A percentile compares a stretch with the other conserved stretches of the same genome.
These are phyloP conservation scores for Lanius ludovicianus DNA, from an alignment of 2,113 vertebrate species.

Conservation along the genomic window DNA sequence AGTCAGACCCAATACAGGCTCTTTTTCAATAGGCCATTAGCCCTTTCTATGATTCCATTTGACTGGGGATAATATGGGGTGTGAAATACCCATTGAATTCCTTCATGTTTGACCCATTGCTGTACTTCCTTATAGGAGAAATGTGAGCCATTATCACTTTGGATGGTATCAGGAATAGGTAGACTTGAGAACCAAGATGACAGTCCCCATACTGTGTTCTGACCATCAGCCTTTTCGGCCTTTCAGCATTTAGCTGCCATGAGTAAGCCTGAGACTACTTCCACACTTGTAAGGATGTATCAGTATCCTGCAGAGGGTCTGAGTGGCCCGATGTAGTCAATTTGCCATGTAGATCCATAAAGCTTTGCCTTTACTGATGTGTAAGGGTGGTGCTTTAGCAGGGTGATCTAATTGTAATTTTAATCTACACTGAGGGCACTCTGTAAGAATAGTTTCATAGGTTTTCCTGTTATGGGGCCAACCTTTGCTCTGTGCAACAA, in stretches of 20 bases:
- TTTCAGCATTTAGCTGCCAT: neutral
- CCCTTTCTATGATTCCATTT: neutral
- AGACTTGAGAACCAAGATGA: neutral
- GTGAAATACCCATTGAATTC: neutral
- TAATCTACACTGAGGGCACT: neutral
- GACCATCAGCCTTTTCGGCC: neutral
- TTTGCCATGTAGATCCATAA: neutral
- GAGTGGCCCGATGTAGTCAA: neutral
- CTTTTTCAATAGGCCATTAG: neutral
- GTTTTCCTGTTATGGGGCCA: neutral
- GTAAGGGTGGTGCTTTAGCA: neutral
- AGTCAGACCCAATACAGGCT: neutral
- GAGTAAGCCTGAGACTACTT: neutral
- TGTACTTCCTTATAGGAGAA: neutral
- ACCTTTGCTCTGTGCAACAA: neutral
- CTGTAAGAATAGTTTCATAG: neutral
- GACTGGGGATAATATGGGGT: neutral
- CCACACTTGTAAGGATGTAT: neutral
- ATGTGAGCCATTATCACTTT: neutral
- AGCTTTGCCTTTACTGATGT: neutral
- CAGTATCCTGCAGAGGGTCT: neutral
- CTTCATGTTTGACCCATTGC: neutral
- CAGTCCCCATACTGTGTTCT: neutral
- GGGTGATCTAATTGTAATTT: neutral
- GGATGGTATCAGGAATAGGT: neutral